phyloP scores from a whole-genome alignment of 2,113 vertebrate species.

The Naja naja region DNA sequence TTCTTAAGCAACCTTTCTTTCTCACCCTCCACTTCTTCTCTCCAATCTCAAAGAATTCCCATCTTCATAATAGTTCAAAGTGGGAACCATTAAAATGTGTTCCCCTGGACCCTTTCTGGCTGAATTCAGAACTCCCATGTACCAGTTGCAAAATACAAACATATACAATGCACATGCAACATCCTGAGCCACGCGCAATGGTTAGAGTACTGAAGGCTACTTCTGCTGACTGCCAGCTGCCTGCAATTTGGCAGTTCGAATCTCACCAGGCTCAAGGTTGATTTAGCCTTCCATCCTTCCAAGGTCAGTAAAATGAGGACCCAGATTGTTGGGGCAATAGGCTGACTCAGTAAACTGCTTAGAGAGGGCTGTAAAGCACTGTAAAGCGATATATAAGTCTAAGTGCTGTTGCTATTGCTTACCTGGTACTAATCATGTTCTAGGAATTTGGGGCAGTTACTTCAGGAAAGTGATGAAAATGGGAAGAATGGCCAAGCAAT shows the following conservation, averaged over 20 bases:
- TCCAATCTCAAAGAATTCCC: not conserved
- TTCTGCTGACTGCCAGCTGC: too few species aligned
- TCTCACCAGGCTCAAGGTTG: too few species aligned
- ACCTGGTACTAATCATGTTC: not conserved
- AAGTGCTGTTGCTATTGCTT: too few species aligned
- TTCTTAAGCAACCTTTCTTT: not conserved
- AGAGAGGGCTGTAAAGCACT: too few species aligned
- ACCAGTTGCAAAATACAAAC: not conserved
- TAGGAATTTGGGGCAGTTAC: conserved; percentile 2
- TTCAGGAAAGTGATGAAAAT: not conserved
- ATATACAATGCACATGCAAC: not conserved
- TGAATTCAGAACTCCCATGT: not conserved
- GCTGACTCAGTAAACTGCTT: too few species aligned
- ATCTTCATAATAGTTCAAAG: not conserved
- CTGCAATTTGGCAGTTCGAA: too few species aligned
- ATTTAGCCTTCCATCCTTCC: too few species aligned
- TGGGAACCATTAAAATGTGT: not conserved
- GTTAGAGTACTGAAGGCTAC: too few species aligned
- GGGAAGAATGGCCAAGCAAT: not conserved
- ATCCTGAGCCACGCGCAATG: too few species aligned
- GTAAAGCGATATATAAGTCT: too few species aligned
- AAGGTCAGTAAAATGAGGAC: too few species aligned
- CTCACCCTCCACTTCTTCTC: not conserved
- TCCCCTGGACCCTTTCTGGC: not conserved
- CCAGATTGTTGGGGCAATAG: too few species aligned